These are phyloP conservation scores for Eurytoma californica DNA, from an alignment of 2,888 invertebrate genomes.

Conservation along the genomic window DNA sequence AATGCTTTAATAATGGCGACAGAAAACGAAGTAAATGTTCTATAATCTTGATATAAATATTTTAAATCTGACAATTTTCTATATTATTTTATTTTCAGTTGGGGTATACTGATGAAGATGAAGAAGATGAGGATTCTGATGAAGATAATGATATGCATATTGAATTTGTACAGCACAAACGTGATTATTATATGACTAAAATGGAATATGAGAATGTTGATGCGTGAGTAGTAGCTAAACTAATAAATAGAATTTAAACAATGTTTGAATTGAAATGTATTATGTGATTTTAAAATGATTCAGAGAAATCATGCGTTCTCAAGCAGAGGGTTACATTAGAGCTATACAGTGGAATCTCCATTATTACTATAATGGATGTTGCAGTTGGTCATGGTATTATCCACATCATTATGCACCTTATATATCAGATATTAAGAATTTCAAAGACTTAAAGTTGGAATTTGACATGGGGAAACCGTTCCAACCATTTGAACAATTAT, in stretches of 20 bases:
- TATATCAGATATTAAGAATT: slow-evolving; percentile 93
- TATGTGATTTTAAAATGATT: slow-evolving; percentile 60
- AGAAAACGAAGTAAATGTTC: slow-evolving; percentile 36
- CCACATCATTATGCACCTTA: slow-evolving; percentile 98
- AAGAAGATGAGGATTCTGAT: slow-evolving; percentile 63
- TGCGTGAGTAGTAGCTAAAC: slow-evolving; percentile 78
- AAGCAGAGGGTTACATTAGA: slow-evolving; percentile 92
- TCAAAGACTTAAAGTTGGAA: slow-evolving; percentile 85
- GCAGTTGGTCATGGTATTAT: slow-evolving; percentile 99
- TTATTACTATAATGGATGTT: slow-evolving; percentile 97
- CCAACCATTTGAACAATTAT: slow-evolving; percentile 92
- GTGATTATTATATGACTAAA: slow-evolving; percentile 94
- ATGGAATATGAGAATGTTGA: slow-evolving; percentile 86
- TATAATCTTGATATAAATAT: background rate
- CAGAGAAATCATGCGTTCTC: slow-evolving; percentile 86
- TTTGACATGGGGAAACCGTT: slow-evolving; percentile 93
- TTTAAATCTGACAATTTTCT: slow-evolving; percentile 9
- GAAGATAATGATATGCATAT: slow-evolving; percentile 77
- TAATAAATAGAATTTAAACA: background rate
- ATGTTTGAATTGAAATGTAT: background rate
- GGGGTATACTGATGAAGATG: slow-evolving; percentile 63
- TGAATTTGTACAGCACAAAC: slow-evolving; percentile 90
- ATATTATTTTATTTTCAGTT: slow-evolving; percentile 56
- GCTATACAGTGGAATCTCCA: slow-evolving; percentile 97
- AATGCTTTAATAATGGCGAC: slow-evolving; percentile 60